Evolutionary conservation across 92 coral and sea anemone species (phyloP), one percentile per base, ranked within the genome.

Genomic region (Zoanthus sansibaricus): DNA sequence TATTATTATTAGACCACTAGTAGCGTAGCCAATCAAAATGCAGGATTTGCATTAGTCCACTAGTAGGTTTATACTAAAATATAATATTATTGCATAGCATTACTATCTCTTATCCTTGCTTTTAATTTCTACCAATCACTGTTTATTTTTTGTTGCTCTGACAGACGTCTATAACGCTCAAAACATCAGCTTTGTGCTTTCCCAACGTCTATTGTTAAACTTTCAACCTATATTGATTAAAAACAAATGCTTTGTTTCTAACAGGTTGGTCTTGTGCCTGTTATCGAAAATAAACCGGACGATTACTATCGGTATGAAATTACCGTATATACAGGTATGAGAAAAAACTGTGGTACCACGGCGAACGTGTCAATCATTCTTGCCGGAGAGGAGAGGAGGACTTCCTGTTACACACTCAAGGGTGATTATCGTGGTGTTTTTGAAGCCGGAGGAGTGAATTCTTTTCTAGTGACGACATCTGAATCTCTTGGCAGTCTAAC

Each of bases 281-380:
- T 91, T 0, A 86, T 92, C 33, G 96, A 97, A 69, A 95, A 89
- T 78, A 92, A 97, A 69, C 92, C 95, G 16, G 46, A 83, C 10
- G 94, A 95, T 78, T 67, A 72, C 45, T 92, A 90, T 71, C 95
- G 98, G 20, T 97, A 95, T 76, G 99, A 97, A 72, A 94, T 97
- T 13, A 97, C 96, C 55, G 91, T 95, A 11, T 91, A 92, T 82
- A 97, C 99, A 17, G 99, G 96, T 31, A 89, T 98, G 52, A 92
- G 98, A 16, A 94, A 92, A 84, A 86, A 86, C 73, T 86, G 94
- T 7, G 90, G 94, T 33, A 91, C 99, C 16, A 97, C 98, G 18
- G 94, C 98, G 3, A 94, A 95, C 17, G 93, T 89, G 33, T 93
- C 96, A 37, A 47, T 97, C 20, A 92, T 97, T 44, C 83, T 97